Percentiles rank a stretch among this genome's conserved stretches.
These are phyloP conservation scores for Malurus melanocephalus DNA, from an alignment of 2,113 vertebrate genomes.

Conservation along the genomic window DNA sequence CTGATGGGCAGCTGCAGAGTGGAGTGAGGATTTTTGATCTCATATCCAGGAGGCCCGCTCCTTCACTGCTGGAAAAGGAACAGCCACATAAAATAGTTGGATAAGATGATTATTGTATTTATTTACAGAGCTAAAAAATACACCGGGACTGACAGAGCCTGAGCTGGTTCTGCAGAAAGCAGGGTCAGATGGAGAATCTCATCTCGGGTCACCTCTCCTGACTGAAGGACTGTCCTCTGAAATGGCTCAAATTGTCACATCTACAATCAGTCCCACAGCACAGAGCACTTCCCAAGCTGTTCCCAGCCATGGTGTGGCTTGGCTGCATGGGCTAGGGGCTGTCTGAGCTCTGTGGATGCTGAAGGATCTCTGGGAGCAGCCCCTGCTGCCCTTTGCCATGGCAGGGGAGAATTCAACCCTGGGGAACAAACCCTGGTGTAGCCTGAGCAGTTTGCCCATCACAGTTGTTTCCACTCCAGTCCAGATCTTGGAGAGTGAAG, in stretches of 20 bases:
- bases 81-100: neutral
- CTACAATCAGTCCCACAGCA: rapidly evolving
- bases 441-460: neutral
- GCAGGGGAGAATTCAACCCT: neutral
- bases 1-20: neutral
- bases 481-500: neutral
- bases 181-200: neutral
- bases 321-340: rapidly evolving
- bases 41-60: neutral
- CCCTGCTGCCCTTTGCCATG: neutral
- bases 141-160: neutral
- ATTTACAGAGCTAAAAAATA: neutral
- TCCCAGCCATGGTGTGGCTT: neutral
- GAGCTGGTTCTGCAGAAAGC: neutral
- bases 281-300: neutral
- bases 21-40: neutral
- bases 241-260: neutral
- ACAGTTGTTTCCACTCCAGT: neutral
- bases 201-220: rapidly evolving
- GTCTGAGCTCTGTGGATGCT: neutral
- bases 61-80: neutral
- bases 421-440: neutral
- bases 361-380: neutral
- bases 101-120: neutral
- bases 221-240: neutral